Percentiles rank a stretch among this genome's conserved stretches.
phyloP scores from a whole-genome alignment of 1,140 invertebrate species.

The Drosophila athabasca region DNA sequence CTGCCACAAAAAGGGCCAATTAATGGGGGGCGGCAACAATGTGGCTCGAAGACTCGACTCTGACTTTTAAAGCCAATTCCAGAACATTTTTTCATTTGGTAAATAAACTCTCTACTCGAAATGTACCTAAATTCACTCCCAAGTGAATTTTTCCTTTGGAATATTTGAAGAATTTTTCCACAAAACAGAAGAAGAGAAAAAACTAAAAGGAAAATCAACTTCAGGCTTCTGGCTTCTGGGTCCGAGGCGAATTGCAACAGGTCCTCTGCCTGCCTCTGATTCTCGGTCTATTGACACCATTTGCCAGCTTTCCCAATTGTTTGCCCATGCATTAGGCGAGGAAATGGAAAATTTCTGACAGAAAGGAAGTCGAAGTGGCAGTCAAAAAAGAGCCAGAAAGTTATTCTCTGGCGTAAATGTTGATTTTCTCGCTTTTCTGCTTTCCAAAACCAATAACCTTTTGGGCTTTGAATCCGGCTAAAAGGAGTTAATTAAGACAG shows the following conservation, averaged over 20 bases:
- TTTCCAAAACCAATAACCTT: background rate
- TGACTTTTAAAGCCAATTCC: background rate
- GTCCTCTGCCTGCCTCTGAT: conserved; percentile 21
- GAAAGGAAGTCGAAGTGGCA: conserved; percentile 1
- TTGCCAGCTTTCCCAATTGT: conserved; percentile 60
- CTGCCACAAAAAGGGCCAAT: conserved; percentile 39
- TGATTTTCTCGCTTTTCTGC: conserved; percentile 3
- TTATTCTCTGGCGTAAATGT: conserved; percentile 4
- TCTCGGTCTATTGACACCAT: conserved; percentile 50
- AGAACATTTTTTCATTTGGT: background rate
- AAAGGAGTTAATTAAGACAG: conserved; percentile 46
- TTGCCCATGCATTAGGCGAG: conserved; percentile 68
- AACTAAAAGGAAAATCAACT: conserved; percentile 17
- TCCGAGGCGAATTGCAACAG: conserved; percentile 45
- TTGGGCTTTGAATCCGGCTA: background rate
- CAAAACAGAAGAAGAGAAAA: background rate
- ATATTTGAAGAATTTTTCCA: conserved; percentile 41
- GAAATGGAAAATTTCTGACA: conserved; percentile 26
- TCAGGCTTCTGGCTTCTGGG: background rate
- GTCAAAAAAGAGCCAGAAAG: background rate
- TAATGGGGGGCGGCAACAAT: conserved; percentile 36
- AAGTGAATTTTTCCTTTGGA: conserved; percentile 29
- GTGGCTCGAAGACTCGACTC: conserved; percentile 20
- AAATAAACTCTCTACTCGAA: background rate
- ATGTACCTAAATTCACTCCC: conserved; percentile 25